Conservation (phyloP, 2,888 invertebrate genomes). For the Limenitis camilla region DNA sequence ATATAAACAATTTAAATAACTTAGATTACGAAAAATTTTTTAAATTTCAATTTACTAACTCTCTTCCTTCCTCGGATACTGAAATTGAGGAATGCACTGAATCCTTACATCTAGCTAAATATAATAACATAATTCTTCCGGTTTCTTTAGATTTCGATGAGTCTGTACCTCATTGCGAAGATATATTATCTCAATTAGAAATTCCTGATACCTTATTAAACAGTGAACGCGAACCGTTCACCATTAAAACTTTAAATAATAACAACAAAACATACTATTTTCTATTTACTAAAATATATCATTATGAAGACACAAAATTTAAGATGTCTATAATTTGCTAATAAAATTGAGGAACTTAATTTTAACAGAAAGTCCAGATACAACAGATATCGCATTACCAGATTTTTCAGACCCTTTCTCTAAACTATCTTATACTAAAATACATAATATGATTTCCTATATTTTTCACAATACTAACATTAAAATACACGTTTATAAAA, state of each 20-base stretch:
- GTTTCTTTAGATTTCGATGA: neutral
- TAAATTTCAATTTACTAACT: neutral
- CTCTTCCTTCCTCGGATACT: neutral
- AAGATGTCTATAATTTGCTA: slow-evolving; percentile 5
- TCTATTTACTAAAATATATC: slow-evolving; percentile 2
- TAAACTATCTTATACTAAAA: too few species aligned
- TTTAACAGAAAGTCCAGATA: slow-evolving; percentile 25
- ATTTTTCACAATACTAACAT: too few species aligned
- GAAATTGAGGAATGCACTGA: neutral
- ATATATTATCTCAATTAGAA: neutral
- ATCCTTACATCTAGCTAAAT: neutral
- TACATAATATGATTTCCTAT: too few species aligned
- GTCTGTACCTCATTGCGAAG: neutral
- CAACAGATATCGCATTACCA: neutral
- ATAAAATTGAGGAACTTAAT: slow-evolving; percentile 18
- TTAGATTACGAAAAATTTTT: neutral
- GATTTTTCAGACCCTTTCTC: slow-evolving; percentile 11
- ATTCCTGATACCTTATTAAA: neutral
- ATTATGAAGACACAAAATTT: neutral
- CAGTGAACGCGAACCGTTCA: neutral
- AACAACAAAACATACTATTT: slow-evolving; percentile 14
- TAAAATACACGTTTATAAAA: slow-evolving; percentile 21
- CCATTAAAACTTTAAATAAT: neutral
- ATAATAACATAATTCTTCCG: neutral
- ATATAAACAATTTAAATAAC: neutral